Base-by-base conservation (phyloP, 2,797 vertebrate genomes). In the Aselliscus stoliczkanus region DNA sequence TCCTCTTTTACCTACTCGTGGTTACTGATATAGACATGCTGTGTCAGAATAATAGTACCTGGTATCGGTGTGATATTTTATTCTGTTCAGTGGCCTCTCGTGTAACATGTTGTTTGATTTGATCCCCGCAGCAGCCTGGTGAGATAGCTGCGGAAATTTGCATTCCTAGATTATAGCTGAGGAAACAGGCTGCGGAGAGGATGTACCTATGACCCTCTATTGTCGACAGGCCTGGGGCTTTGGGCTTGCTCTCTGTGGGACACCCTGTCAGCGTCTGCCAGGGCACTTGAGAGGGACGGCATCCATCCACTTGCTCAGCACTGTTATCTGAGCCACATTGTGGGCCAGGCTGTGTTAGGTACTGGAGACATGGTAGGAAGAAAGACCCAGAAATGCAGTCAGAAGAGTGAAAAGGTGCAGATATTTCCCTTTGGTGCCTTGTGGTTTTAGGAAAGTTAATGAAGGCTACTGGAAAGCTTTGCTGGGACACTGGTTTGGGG, bases 301-400 rank as follows among this genome's bases (percentile, higher is more conserved):
- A 80, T 95, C 67, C 92, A 90, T 79, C 64, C 67, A 52, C 82
- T 86, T 18, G 6, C 90, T 88, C 21, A 80, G 54, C 39, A 94
- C 25, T 90, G 11, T 2, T 58, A 93, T 93, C 42, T 67, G 18
- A 70, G 58, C 13, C 65, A 42, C 54, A 34, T 42, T 90, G 10
- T 77, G 13, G 77, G 37, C 18, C 29, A 8, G 25, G 39, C 70
- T 90, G 8, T 52, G 4, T 82, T 65, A 84, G 79, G 11, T 5
- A 29, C 52, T 69, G 29, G 77, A 79, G 70, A 47, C 47, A 47
- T 0, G 37, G 56, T 64, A 60, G 52, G 27, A 77, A 84, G 72
- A 58, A 81, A 83, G 81, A 62, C 77, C 80, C 77, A 84, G 76
- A 90, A 65, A 83, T 81, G 37, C 6, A 34, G 7, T 89, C n/a